These are phyloP conservation scores for Nomada fabriciana DNA, from an alignment of 2,888 invertebrate genomes.

Conservation along the genomic window DNA sequence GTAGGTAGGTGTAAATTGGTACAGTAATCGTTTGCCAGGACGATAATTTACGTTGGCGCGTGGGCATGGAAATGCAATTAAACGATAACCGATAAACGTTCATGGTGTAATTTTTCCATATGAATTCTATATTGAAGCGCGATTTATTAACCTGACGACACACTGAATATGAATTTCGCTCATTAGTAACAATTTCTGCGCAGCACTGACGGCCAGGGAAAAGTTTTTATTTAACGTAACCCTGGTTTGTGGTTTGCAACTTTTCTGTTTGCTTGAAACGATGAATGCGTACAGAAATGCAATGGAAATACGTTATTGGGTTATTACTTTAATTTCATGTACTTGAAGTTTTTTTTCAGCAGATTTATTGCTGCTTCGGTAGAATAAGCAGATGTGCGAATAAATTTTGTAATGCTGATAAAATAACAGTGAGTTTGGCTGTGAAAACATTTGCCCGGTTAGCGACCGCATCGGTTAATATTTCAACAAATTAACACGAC, in stretches of 20 bases:
- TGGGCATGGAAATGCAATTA: neutral
- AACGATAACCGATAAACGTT: neutral
- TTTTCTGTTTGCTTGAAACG: no score
- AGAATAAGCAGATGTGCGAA: no score
- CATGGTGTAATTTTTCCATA: neutral
- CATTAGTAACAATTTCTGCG: no score
- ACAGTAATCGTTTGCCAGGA: neutral
- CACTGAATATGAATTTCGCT: neutral
- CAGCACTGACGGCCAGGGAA: no score
- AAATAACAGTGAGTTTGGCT: neutral
- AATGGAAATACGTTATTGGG: no score
- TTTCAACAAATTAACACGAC: neutral
- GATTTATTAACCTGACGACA: neutral
- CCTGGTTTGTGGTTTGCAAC: no score
- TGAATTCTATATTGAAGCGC: neutral
- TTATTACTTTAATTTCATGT: no score
- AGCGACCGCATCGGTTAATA: neutral
- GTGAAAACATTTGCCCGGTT: neutral
- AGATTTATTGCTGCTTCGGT: no score
- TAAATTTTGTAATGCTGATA: neutral
- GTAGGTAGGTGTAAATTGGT: conserved; percentile 17
- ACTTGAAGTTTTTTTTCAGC: no score
- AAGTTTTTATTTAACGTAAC: no score
- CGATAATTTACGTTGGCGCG: neutral
- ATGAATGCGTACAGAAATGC: no score